Evolutionary conservation across 2,888 invertebrate genomes (phyloP).

Genomic region (Acanthococcus lagerstroemiae): DNA sequence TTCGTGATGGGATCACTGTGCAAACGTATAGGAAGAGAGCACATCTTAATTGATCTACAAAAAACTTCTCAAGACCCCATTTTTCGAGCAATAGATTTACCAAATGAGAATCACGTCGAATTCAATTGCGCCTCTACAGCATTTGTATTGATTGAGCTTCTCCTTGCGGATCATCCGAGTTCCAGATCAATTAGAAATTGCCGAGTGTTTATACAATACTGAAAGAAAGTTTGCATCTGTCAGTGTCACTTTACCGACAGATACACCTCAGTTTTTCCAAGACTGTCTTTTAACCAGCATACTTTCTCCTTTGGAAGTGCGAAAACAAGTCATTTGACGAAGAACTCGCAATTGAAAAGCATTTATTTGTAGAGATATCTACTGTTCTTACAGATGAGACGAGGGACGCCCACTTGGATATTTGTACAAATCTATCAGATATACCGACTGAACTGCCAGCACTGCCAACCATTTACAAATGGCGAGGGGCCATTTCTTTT

Average conservation of each 20-base stretch:
- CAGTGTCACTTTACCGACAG: background rate
- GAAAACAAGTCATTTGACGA: too few species aligned
- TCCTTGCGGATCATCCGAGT: background rate
- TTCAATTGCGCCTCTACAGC: background rate
- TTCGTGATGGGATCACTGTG: background rate
- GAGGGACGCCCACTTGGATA: too few species aligned
- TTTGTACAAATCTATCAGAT: background rate
- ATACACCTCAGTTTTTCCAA: background rate
- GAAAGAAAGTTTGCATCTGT: background rate
- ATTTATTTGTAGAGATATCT: too few species aligned
- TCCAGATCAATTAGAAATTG: background rate
- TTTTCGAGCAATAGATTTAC: background rate
- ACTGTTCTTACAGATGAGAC: too few species aligned
- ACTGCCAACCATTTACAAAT: background rate
- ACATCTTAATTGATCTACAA: background rate
- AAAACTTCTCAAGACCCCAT: too few species aligned
- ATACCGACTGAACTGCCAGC: background rate
- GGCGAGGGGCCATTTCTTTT: background rate
- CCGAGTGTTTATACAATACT: background rate
- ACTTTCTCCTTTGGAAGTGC: too few species aligned
- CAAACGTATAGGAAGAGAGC: conserved; percentile 7
- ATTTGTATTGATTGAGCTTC: background rate
- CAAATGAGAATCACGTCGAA: background rate
- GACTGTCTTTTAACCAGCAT: background rate
- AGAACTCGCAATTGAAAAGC: too few species aligned